Conservation (phyloP, 2,888 invertebrate genomes). For the Pomacea canaliculata region DNA sequence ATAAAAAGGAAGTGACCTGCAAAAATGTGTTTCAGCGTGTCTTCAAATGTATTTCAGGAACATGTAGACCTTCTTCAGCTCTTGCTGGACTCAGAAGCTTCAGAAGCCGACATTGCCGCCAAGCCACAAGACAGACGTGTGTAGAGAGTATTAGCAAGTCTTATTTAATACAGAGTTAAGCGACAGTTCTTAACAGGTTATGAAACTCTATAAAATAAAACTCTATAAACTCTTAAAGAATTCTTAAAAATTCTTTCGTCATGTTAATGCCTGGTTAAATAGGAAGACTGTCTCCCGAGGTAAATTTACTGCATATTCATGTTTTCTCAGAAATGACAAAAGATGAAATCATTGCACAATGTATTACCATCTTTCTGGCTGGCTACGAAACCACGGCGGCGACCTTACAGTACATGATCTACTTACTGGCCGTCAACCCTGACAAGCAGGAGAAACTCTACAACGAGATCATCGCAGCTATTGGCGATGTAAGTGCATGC, state of each 20-base stretch:
- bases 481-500: background rate
- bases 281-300: too few species aligned
- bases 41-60: background rate
- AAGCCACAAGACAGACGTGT: background rate
- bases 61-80: slow-evolving; percentile 3
- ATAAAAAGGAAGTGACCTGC: too few species aligned
- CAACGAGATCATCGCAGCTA: background rate
- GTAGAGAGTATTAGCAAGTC: too few species aligned
- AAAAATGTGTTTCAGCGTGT: too few species aligned
- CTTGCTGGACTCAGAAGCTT: slow-evolving; percentile 3
- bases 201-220: too few species aligned
- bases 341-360: background rate
- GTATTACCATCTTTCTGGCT: background rate
- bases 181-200: too few species aligned
- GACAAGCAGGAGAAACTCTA: slow-evolving; percentile 9
- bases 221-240: too few species aligned
- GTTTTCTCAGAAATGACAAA: background rate
- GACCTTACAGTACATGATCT: background rate
- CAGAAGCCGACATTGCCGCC: background rate
- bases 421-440: slow-evolving; percentile 4
- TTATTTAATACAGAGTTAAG: too few species aligned
- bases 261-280: too few species aligned
- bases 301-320: background rate
- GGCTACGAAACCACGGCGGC: slow-evolving; percentile 2
- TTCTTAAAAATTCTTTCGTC: too few species aligned